Percentiles rank a stretch among this genome's conserved stretches.
Evolutionary conservation across 2,888 invertebrate species (phyloP).

Genomic region (Drosophila yooni): DNA sequence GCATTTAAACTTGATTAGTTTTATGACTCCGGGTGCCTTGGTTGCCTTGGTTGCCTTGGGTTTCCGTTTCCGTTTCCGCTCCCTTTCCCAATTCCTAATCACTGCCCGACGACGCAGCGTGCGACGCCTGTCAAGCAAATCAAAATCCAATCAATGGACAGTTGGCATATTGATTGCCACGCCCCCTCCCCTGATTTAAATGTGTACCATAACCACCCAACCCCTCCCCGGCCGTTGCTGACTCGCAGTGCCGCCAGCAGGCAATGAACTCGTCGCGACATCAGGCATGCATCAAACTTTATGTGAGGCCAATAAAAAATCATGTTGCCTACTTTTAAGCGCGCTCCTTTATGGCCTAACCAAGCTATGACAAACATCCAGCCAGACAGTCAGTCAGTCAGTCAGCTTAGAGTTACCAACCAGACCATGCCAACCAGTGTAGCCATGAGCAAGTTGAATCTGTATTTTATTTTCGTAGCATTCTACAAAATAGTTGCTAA

Average conservation of each 20-base stretch:
- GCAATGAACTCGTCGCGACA: constrained; percentile 16
- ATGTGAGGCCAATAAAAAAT: constrained; percentile 48
- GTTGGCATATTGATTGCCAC: constrained; percentile 71
- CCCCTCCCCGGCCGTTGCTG: not conserved
- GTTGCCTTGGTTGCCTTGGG: not conserved
- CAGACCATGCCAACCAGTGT: not conserved
- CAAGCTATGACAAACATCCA: constrained; percentile 26
- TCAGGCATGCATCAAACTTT: constrained; percentile 31
- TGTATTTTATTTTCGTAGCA: not conserved
- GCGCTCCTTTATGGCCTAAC: constrained; percentile 44
- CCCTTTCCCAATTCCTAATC: constrained; percentile 37
- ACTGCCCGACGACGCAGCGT: constrained; percentile 26
- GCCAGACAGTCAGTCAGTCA: not conserved
- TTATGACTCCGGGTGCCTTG: constrained; percentile 49
- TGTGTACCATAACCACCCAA: not conserved
- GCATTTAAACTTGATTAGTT: constrained; percentile 80
- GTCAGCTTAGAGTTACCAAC: not conserved
- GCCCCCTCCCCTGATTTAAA: constrained; percentile 1
- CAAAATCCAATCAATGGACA: constrained; percentile 76
- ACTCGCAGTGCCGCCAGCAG: not conserved
- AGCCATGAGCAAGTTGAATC: not conserved
- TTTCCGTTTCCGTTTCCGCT: not conserved
- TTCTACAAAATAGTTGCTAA: not conserved
- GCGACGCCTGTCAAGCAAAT: constrained; percentile 59
- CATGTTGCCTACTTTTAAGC: constrained; percentile 72